Conservation (phyloP, 2,888 invertebrate genomes). For the Proisotoma minuta region DNA sequence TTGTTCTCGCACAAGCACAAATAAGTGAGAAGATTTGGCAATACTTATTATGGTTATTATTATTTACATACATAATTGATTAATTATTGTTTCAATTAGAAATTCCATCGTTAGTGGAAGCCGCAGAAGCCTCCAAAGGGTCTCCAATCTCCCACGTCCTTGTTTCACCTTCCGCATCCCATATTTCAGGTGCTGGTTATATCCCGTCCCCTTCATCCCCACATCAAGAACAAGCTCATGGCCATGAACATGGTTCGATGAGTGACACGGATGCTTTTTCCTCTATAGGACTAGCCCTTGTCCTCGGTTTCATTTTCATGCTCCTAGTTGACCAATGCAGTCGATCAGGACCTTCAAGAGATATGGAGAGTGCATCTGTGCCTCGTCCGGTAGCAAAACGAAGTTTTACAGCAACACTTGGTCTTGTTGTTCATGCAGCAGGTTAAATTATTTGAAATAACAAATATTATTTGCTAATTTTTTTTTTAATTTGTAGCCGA, state of each 20-base stretch:
- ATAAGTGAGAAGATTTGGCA: too few species aligned
- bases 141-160: background rate
- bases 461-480: background rate
- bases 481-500: slow-evolving; percentile 63
- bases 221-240: slow-evolving; percentile 8
- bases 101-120: too few species aligned
- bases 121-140: background rate
- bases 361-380: slow-evolving; percentile 31
- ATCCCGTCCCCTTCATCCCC: background rate
- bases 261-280: slow-evolving; percentile 61
- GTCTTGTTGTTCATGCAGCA: slow-evolving; percentile 96
- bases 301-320: slow-evolving; percentile 97
- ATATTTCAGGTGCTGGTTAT: background rate
- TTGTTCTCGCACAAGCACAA: slow-evolving; percentile 57
- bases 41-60: too few species aligned
- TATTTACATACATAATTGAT: too few species aligned
- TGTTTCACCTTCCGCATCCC: background rate
- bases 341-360: slow-evolving; percentile 55
- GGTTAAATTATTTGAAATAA: slow-evolving; percentile 53
- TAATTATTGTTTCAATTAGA: too few species aligned
- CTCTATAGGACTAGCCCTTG: slow-evolving; percentile 85
- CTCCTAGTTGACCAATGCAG: slow-evolving; percentile 84
- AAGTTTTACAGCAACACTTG: slow-evolving; percentile 89
- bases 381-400: slow-evolving; percentile 40
- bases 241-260: slow-evolving; percentile 20